These are phyloP conservation scores for Paradoxurus hermaphroditus DNA, from an alignment of 2,113 vertebrate species.

Conservation along the genomic window DNA sequence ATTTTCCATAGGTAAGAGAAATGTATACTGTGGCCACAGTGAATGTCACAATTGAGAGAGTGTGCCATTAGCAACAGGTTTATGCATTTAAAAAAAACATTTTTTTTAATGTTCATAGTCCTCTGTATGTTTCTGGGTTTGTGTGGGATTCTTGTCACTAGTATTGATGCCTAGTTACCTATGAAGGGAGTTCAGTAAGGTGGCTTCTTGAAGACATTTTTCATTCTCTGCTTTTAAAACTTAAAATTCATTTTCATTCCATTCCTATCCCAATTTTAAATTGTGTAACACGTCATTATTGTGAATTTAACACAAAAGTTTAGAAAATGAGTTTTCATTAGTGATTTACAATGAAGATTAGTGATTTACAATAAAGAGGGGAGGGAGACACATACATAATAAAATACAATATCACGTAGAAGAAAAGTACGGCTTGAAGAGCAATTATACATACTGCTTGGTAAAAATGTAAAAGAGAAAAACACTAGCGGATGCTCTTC, in stretches of 20 bases:
- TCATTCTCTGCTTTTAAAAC: not conserved
- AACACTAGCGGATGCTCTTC: not conserved
- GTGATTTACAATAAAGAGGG: not conserved
- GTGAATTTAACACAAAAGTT: not conserved
- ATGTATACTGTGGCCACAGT: not conserved
- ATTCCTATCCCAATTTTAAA: not conserved
- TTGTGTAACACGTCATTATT: not conserved
- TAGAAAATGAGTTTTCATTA: not conserved
- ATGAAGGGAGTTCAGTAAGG: not conserved
- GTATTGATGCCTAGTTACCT: not conserved
- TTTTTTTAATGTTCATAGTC: not conserved
- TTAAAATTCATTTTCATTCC: constrained; percentile 16
- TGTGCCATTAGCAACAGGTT: not conserved
- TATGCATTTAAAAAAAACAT: not conserved
- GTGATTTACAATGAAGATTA: not conserved
- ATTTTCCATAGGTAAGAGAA: not conserved
- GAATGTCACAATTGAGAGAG: not conserved
- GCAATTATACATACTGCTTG: not conserved
- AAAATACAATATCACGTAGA: not conserved
- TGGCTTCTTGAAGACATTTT: not conserved
- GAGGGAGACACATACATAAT: not conserved
- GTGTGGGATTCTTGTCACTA: not conserved
- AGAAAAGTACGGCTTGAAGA: not conserved
- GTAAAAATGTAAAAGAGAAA: not conserved
- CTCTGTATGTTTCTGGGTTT: not conserved